Conservation (phyloP, 2,797 vertebrate species). For the Pelobates cultripes region DNA sequence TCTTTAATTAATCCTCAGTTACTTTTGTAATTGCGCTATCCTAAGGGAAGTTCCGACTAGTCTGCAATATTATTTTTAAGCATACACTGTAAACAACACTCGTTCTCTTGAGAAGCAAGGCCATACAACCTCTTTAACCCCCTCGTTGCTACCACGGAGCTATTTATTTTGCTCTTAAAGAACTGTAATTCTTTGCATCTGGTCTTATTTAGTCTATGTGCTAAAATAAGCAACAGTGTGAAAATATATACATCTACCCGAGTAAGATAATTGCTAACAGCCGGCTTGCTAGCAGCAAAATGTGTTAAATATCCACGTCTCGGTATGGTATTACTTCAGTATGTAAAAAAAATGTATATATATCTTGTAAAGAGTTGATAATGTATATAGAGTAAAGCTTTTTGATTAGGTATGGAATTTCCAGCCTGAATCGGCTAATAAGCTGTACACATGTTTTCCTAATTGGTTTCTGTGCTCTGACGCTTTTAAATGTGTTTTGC, state of each 20-base stretch:
- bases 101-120: slow-evolving; percentile 69
- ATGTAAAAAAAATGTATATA: slow-evolving; percentile 1
- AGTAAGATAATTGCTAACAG: slow-evolving; percentile 59
- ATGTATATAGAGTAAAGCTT: too few species aligned
- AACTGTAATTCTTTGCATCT: slow-evolving; percentile 46
- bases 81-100: slow-evolving; percentile 90
- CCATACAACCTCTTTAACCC: slow-evolving; percentile 67
- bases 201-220: slow-evolving; percentile 51
- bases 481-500: background rate
- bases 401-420: background rate
- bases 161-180: slow-evolving; percentile 47
- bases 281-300: slow-evolving; percentile 40
- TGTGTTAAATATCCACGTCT: slow-evolving; percentile 39
- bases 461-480: too few species aligned
- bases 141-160: slow-evolving; percentile 63
- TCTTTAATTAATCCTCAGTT: slow-evolving; percentile 97
- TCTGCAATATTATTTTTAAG: slow-evolving; percentile 90
- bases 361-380: background rate
- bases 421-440: background rate
- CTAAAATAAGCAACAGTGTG: slow-evolving; percentile 52
- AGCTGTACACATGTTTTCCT: background rate
- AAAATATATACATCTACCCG: slow-evolving; percentile 41
- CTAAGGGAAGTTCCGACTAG: slow-evolving; percentile 76
- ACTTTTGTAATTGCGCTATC: slow-evolving; percentile 90
- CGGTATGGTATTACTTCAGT: background rate